Base-by-base conservation (phyloP, 2,888 invertebrate genomes). In the Lymantria dispar region DNA sequence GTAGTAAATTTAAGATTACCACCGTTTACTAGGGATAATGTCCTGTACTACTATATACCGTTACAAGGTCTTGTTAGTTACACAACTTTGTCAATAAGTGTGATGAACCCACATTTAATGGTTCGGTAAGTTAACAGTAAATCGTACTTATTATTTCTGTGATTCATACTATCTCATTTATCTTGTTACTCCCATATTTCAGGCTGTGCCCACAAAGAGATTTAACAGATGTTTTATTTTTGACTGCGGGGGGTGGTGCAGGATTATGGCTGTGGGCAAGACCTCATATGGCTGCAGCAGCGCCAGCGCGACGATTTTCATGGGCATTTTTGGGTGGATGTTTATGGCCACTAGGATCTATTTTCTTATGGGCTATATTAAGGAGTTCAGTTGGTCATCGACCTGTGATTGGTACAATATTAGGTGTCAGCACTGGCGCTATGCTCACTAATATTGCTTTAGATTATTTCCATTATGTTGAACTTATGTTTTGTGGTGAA, bases 281-380 rank as follows among this genome's bases (percentile, higher is more conserved):
- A 58, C 95, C 95, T 41, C 97, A 97, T 77, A 90, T 98, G 80
- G 92, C 93, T 51, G 87, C 88, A n/a, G 93, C 95, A 8, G 80
- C 93, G 9, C 93, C 92, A 30, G 91, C 92, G 52, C 92, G 93
- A 59, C 93, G 93, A 52, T 92, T 94, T 62, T 88, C 93, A 31
- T 97, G 94, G 91, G 96, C 94, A 92, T 96, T 93, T 58, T 72
- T 95, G 53, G 96, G 96, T 47, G 95, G 97, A 42, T 92, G 96
- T 9, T 92, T 98, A 15, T 96, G 98, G 92, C 97, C 97, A 60
- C 94, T 98, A 75, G 98, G 98, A 11, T 97, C 98, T 0, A 95
- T 98, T 43, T 92, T 98, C 51, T 87, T 96, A 58, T 98, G 98
- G 96, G 98, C 98, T 8, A 94, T 98, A 37, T 85, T 96, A 39